A percentile compares a stretch with the other conserved stretches of the same genome.
Conservation (phyloP, 2,888 invertebrate species). For the Cheilosia scutellata region DNA sequence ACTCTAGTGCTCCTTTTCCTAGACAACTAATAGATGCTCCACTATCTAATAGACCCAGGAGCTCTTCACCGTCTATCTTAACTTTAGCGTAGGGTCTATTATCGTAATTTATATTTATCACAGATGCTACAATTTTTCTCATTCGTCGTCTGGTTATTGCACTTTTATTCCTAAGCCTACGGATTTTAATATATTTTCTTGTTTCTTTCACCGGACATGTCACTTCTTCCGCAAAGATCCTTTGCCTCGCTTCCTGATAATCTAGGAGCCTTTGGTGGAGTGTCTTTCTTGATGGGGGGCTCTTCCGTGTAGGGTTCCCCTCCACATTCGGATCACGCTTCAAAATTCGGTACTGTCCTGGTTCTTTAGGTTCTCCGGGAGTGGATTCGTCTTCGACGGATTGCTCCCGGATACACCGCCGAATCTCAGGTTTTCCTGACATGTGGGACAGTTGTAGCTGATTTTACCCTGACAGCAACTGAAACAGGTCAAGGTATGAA, state of each 20-base stretch:
- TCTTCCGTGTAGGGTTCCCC: too few relatives aligned
- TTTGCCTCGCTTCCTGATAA: background rate
- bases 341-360: too few relatives aligned
- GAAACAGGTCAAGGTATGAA: too few relatives aligned
- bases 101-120: constrained; percentile 16
- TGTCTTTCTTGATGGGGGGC: too few relatives aligned
- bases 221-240: constrained; percentile 1
- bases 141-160: background rate
- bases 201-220: background rate
- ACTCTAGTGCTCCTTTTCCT: constrained; percentile 9
- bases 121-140: background rate
- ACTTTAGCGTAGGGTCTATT: constrained; percentile 19
- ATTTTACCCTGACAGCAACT: too few relatives aligned
- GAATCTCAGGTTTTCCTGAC: too few relatives aligned
- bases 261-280: background rate
- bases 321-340: too few relatives aligned
- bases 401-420: too few relatives aligned
- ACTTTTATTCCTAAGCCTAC: background rate
- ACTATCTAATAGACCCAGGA: constrained; percentile 10
- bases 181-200: background rate
- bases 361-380: too few relatives aligned
- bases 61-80: background rate
- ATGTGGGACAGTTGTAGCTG: too few relatives aligned
- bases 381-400: too few relatives aligned
- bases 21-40: constrained; percentile 10